Base-by-base conservation (phyloP, 1,140 invertebrate genomes). In the Drosophila trapezifrons region DNA sequence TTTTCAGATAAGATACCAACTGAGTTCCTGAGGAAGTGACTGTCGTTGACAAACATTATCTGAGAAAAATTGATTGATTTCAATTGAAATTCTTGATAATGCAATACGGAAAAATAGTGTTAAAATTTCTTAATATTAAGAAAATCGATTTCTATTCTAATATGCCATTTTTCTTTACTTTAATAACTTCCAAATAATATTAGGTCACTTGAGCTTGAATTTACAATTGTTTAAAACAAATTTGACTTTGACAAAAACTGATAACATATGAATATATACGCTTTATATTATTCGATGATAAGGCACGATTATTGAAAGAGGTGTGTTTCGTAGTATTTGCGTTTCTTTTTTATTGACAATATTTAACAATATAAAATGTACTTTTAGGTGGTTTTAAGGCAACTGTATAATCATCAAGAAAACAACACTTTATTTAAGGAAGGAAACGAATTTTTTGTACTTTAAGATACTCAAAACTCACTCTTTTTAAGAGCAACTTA, bases 1-100 rank as follows among this genome's bases (percentile, higher is more conserved):
- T 32, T 27, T 3, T 6, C 15, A 40, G 71, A 74, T 73, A 74
- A 74, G 71, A 74, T 62, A 73, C 37, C 29, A 40, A 18, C 7
- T 22, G 7, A 25, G 12, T 27, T 60, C n/a, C 20, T 9, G 29
- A 51, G 17, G 10, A 63, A 63, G 13, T 69, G n/a, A 67, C n/a
- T 47, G 18, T 1, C 3, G 6, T 17, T 15, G 37, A 43, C 20
- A 35, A 46, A 13, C 6, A 13, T 9, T 18, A 47, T 29, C 17
- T 9, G 6, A 32, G 12, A 5, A 43, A 37, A 37, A 2, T 4
- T 1, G 9, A 35, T 18, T 13, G 8, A 25, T 54, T 10, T 27
- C 15, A 32, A 20, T 51, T 6, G 27, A 32, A 51, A 32, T 18
- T 51, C 6, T 32, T 1, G 1, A 10, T 17, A 49, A 22, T 22